phyloP scores from a whole-genome alignment of 2,888 invertebrate genomes.

The Ptilodon capucinus region DNA sequence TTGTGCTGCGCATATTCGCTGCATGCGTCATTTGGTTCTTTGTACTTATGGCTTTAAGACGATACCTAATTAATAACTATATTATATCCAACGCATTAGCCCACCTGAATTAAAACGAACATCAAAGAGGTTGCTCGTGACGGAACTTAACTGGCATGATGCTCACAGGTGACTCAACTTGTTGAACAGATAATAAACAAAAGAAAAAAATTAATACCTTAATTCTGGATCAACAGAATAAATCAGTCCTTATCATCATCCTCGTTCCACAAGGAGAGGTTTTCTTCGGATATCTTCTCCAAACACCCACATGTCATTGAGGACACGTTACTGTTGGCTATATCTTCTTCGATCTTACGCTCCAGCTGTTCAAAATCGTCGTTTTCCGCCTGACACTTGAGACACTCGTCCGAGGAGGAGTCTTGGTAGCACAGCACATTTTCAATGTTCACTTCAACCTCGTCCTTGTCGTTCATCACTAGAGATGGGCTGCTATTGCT shows the following conservation, averaged over 20 bases:
- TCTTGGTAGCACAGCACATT: conserved; percentile 70
- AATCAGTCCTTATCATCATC: conserved; percentile 45
- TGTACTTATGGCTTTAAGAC: conserved; percentile 38
- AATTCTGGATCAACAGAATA: conserved; percentile 35
- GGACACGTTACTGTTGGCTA: conserved; percentile 41
- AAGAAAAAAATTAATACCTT: conserved; percentile 14
- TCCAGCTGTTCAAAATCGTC: conserved; percentile 72
- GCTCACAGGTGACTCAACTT: neutral
- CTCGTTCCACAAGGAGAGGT: conserved; percentile 60
- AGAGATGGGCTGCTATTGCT: conserved; percentile 70
- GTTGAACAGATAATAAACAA: neutral
- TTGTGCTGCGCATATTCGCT: neutral
- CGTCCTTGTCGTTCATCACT: conserved; percentile 45
- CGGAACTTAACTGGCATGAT: neutral
- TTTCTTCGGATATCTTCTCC: conserved; percentile 74
- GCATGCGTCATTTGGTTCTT: conserved; percentile 23
- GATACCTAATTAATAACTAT: conserved; percentile 17
- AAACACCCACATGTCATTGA: conserved; percentile 54
- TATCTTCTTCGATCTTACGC: conserved; percentile 63
- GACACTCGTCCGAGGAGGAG: conserved; percentile 72
- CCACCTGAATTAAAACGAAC: too few species aligned
- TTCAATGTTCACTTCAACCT: conserved; percentile 71
- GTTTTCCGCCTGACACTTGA: conserved; percentile 55
- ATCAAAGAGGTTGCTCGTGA: neutral
- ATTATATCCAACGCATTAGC: neutral